phyloP scores from a whole-genome alignment of 2,797 vertebrate genomes.

The Micrastur ruficollis region DNA sequence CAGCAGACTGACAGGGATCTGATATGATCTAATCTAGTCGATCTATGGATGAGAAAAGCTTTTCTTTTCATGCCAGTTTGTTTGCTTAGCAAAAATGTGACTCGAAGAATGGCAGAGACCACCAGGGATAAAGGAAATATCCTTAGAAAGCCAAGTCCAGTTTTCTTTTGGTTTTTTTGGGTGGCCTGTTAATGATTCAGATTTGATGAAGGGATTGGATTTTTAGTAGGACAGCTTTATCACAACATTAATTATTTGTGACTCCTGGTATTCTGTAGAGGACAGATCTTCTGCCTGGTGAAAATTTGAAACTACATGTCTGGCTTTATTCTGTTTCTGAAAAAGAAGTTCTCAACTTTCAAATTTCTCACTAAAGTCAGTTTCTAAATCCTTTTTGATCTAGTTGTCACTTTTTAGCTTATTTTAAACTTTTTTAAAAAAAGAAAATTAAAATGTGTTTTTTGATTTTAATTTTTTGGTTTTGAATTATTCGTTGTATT shows the following conservation, averaged over 20 bases:
- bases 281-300: neutral
- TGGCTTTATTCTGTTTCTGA: neutral
- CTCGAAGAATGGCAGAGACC: conserved; percentile 53
- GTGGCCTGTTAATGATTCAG: conserved; percentile 27
- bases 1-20: neutral
- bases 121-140: conserved; percentile 57
- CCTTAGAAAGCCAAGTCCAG: neutral
- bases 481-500: neutral
- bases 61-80: conserved; percentile 59
- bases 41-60: conserved; percentile 47
- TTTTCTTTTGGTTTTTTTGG: neutral
- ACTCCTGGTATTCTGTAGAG: neutral
- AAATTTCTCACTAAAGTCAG: neutral
- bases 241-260: conserved; percentile 8
- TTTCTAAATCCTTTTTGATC: neutral
- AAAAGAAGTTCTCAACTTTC: neutral
- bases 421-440: neutral
- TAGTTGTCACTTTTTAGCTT: neutral
- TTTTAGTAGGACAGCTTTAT: conserved; percentile 16
- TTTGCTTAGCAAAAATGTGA: conserved; percentile 55
- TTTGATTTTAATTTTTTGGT: neutral
- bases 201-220: neutral
- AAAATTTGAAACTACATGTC: neutral
- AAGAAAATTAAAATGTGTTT: neutral
- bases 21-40: conserved; percentile 42